phyloP scores from a whole-genome alignment of 2,113 vertebrate species.

The Aptenodytes forsteri region DNA sequence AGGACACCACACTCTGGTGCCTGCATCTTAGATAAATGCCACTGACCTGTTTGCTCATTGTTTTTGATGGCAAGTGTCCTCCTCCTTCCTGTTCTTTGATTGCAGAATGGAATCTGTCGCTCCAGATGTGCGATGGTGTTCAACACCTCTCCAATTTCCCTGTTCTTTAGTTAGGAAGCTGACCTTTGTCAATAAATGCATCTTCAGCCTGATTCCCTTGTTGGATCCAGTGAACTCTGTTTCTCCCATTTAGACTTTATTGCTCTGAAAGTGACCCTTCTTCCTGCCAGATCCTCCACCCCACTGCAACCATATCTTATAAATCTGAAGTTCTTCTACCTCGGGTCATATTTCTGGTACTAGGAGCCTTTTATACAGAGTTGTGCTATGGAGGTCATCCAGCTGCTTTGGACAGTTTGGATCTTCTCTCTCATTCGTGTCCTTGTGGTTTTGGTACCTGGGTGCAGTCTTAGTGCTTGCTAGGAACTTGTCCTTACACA shows the following conservation, averaged over 20 bases:
- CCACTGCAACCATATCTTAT: background rate
- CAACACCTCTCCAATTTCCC: background rate
- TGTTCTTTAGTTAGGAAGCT: background rate
- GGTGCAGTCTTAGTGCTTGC: background rate
- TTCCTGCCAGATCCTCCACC: background rate
- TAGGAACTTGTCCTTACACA: background rate
- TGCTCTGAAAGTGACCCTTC: background rate
- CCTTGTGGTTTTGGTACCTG: background rate
- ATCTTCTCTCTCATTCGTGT: background rate
- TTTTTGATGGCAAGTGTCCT: background rate
- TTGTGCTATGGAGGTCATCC: background rate
- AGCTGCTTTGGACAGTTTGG: background rate
- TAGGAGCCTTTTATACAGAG: background rate
- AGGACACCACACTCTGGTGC: background rate
- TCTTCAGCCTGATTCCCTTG: background rate
- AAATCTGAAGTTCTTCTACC: background rate
- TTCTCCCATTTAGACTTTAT: background rate
- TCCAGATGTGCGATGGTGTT: background rate
- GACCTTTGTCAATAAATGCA: background rate
- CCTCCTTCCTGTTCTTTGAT: background rate
- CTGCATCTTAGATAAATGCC: background rate
- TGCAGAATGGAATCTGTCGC: background rate
- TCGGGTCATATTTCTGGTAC: background rate
- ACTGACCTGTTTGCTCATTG: background rate
- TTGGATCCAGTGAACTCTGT: background rate